Percentiles rank a stretch among this genome's conserved stretches.
These are phyloP conservation scores for Mastacembelus armatus DNA, from an alignment of 2,797 vertebrate species.

Conservation along the genomic window DNA sequence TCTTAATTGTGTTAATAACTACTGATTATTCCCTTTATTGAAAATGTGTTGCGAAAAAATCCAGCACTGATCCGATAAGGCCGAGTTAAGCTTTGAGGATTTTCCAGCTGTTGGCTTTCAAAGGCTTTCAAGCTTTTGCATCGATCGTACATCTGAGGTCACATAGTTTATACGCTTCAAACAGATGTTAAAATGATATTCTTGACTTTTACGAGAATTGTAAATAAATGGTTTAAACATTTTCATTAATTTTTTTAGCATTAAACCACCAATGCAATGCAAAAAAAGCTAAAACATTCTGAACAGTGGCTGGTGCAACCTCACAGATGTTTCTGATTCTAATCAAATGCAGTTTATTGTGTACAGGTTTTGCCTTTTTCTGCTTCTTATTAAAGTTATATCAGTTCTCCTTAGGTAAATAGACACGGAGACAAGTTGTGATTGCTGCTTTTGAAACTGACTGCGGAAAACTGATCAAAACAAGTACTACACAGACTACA, in stretches of 20 bases:
- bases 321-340: conserved; percentile 49
- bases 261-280: too few relatives aligned
- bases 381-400: conserved; percentile 25
- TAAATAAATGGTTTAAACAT: conserved; percentile 13
- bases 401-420: neutral
- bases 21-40: conserved; percentile 10
- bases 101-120: conserved; percentile 46
- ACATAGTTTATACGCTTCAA: conserved; percentile 31
- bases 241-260: neutral
- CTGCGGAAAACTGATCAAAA: conserved; percentile 23
- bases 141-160: conserved; percentile 29
- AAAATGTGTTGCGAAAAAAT: conserved; percentile 16
- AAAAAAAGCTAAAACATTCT: neutral
- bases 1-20: conserved; percentile 18
- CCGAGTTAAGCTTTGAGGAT: neutral
- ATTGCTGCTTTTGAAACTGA: conserved; percentile 3
- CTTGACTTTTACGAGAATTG: conserved; percentile 11
- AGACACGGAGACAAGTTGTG: neutral
- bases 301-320: neutral
- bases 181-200: conserved; percentile 27
- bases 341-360: neutral
- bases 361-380: conserved; percentile 9
- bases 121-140: conserved; percentile 21
- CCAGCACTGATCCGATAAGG: conserved; percentile 31
- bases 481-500: conserved; percentile 40